These are phyloP conservation scores for Alcedo atthis DNA, from an alignment of 2,797 vertebrate species.

Conservation along the genomic window DNA sequence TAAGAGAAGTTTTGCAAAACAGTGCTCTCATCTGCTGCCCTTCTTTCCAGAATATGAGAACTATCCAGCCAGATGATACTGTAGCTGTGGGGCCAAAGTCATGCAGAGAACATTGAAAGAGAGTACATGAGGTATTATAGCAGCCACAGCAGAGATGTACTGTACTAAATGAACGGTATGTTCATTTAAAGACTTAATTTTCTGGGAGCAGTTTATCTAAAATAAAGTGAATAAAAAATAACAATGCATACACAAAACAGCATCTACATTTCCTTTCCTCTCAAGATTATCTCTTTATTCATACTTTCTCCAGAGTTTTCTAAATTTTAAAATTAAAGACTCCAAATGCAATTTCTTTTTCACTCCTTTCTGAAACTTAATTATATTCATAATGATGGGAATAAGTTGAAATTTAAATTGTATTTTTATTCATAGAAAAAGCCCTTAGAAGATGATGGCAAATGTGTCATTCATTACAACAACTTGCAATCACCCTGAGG, in stretches of 20 bases:
- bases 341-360: neutral
- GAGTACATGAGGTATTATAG: neutral
- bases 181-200: neutral
- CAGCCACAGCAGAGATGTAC: neutral
- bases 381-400: neutral
- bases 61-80: neutral
- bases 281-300: neutral
- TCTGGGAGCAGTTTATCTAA: neutral
- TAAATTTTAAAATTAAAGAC: neutral
- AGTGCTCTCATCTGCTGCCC: neutral
- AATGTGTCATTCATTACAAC: neutral
- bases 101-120: neutral
- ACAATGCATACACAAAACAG: neutral
- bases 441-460: neutral
- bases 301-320: neutral
- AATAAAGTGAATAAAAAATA: neutral
- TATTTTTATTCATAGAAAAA: neutral
- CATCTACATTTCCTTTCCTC: neutral
- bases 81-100: neutral
- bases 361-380: neutral
- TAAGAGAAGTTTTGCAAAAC: neutral
- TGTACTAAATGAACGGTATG: no score
- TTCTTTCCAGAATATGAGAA: neutral
- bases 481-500: rapidly evolving
- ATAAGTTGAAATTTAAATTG: neutral